Percentiles rank a stretch among this genome's conserved stretches.
These are phyloP conservation scores for Cephalopterus ornatus DNA, from an alignment of 2,113 vertebrate genomes.

Conservation along the genomic window DNA sequence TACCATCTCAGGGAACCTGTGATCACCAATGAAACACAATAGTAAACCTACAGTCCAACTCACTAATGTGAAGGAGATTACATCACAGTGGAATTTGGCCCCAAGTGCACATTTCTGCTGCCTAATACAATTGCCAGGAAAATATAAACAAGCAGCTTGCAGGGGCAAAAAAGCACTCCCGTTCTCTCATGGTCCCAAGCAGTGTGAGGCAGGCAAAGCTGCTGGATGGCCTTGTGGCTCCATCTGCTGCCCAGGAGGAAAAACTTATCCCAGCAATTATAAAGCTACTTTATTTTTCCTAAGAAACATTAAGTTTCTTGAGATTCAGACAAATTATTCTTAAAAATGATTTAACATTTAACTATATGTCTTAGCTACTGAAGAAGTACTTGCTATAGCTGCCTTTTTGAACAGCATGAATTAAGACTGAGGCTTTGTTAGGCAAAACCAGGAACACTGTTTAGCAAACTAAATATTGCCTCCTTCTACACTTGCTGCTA, in stretches of 20 bases:
- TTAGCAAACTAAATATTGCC: background rate
- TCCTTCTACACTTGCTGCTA: background rate
- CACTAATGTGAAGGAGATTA: background rate
- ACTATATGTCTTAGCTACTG: background rate
- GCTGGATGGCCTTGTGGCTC: background rate
- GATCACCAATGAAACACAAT: background rate
- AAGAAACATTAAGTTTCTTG: background rate
- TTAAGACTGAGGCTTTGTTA: background rate
- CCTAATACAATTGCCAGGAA: background rate
- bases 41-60: background rate
- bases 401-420: background rate
- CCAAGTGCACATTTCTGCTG: background rate
- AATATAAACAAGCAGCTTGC: background rate
- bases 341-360: background rate
- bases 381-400: background rate
- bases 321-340: background rate
- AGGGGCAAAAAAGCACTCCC: background rate
- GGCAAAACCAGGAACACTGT: background rate
- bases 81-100: background rate
- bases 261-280: background rate
- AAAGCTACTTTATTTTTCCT: background rate
- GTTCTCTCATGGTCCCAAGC: background rate
- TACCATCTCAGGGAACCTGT: background rate
- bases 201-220: background rate
- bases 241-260: background rate